Evolutionary conservation across 2,888 invertebrate species (phyloP).

Genomic region (Eupithecia tripunctaria): DNA sequence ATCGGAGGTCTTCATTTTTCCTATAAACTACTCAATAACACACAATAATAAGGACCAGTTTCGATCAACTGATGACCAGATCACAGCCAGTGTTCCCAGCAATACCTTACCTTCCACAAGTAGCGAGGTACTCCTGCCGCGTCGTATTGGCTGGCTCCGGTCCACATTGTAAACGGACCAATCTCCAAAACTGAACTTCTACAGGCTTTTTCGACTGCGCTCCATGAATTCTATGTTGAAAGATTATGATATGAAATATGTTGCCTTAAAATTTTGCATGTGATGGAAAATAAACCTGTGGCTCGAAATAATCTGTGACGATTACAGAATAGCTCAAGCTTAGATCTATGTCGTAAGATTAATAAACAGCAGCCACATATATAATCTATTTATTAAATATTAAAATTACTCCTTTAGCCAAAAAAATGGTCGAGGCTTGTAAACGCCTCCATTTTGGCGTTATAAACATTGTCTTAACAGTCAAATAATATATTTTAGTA

Average conservation of each 20-base stretch:
- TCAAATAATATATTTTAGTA: too few relatives aligned
- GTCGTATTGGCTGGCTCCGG: conserved; percentile 39
- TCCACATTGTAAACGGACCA: conserved; percentile 26
- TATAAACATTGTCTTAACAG: too few relatives aligned
- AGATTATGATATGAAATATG: background rate
- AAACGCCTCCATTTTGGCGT: too few relatives aligned
- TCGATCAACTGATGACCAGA: background rate
- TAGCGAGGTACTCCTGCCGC: conserved; percentile 35
- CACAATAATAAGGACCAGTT: too few relatives aligned
- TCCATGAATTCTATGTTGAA: conserved; percentile 35
- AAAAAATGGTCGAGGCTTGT: too few relatives aligned
- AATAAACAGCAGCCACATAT: too few relatives aligned
- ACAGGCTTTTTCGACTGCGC: conserved; percentile 20
- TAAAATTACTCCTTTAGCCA: too few relatives aligned
- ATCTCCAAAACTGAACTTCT: background rate
- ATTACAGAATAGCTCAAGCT: too few relatives aligned
- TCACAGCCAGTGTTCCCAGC: background rate
- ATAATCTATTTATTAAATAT: too few relatives aligned
- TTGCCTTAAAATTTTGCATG: background rate
- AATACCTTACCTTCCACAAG: conserved; percentile 39
- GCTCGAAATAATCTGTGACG: background rate
- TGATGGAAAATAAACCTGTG: background rate
- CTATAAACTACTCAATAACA: too few relatives aligned
- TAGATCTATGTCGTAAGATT: too few relatives aligned
- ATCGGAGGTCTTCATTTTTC: too few relatives aligned